These are phyloP conservation scores for Cryptoprocta ferox DNA, from an alignment of 2,797 vertebrate genomes.

Conservation along the genomic window DNA sequence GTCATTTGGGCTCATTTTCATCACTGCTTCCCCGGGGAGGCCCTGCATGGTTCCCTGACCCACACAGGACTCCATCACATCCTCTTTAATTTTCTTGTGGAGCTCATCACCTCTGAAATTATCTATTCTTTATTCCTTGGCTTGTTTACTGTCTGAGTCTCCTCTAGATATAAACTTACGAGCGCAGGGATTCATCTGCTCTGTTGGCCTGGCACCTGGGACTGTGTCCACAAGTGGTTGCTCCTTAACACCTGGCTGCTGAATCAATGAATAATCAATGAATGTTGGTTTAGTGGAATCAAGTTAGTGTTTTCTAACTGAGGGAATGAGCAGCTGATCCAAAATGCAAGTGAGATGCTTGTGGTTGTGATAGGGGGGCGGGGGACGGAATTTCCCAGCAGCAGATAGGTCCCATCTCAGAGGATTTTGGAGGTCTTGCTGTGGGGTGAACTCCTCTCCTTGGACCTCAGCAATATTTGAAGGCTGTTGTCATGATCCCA, in stretches of 20 bases:
- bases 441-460: neutral
- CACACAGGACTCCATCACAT: rapidly evolving
- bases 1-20: neutral
- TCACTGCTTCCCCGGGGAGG: neutral
- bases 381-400: rapidly evolving
- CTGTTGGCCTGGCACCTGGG: neutral
- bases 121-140: neutral
- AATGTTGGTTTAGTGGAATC: neutral
- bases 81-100: neutral
- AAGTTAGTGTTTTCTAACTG: neutral
- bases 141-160: neutral
- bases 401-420: rapidly evolving
- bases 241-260: neutral
- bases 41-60: neutral
- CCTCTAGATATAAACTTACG: neutral
- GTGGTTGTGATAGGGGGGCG: neutral
- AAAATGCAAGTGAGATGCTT: neutral
- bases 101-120: neutral
- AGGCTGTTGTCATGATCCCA: neutral
- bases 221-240: too few relatives aligned
- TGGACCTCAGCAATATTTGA: neutral
- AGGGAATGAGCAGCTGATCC: neutral
- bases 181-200: neutral
- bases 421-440: neutral
- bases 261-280: neutral